Base-by-base conservation (phyloP, 2,888 invertebrate species). In the Onchidella celtica region DNA sequence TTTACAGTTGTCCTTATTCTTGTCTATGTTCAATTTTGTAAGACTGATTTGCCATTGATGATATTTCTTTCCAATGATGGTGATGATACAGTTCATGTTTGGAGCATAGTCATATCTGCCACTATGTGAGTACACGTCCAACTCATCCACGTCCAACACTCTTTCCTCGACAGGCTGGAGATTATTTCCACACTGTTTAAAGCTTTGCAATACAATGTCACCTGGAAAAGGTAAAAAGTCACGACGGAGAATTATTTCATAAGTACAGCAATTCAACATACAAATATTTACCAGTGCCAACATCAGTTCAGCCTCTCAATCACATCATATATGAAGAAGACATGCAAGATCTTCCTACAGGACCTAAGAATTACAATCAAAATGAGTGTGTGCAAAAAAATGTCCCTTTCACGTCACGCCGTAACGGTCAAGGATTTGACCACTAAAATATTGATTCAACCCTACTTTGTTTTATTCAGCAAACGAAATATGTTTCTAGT, bases 11-110 rank as follows among this genome's bases (percentile, higher is more conserved):
- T 84, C 82, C 14, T 79, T 82, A 55, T 86, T 57, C 6, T 74
- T 79, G 72, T 87, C 87, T 11, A 88, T 83, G 47, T 86, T 80
- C 1, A 88, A 76, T 27, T 72, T 75, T 6, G 74, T 82, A 17
- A 88, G 40, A 17, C 82, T 66, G 21, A 87, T 65, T 55, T 86
- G 83, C 75, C 87, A 85, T 73, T 88, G 88, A 47, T 88, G 76
- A 38, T 87, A 81, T 3, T 69, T 78, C 57, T 85, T 86, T 24
- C 85, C 88, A 40, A 87, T 85, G 61, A 88, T 84, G 24, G 86
- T 87, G 11, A 88, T 81, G 36, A 87, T 85, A 66, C 88, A 88
- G 65, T 87, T 85, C 61, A 77, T 77, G 38, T 82, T 84, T 38
- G 85, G 76, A 66, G 72, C 69, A 79, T 87, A 86, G 73, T 82